Conservation (phyloP, 2,888 invertebrate genomes). For the Acleris cristana region DNA sequence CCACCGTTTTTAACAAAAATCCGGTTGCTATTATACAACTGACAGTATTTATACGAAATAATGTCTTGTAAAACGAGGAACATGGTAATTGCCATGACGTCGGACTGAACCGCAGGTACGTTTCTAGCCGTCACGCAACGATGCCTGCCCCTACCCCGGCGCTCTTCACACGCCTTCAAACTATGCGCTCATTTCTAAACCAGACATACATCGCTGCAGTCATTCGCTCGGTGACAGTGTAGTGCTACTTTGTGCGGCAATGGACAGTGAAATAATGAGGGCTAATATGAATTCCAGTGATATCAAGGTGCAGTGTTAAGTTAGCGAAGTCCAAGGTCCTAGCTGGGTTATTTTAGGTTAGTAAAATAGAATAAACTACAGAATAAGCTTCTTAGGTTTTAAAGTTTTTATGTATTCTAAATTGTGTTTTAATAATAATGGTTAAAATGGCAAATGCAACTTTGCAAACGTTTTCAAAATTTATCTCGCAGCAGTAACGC, state of each 20-base stretch:
- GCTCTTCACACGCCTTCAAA: slow-evolving; percentile 56
- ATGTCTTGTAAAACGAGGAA: slow-evolving; percentile 45
- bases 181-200: slow-evolving; percentile 49
- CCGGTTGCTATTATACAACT: slow-evolving; percentile 31
- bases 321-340: slow-evolving; percentile 73
- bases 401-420: too few relatives aligned
- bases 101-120: slow-evolving; percentile 38
- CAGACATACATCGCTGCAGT: slow-evolving; percentile 47
- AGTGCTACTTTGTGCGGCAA: slow-evolving; percentile 59
- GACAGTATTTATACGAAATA: slow-evolving; percentile 37
- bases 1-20: slow-evolving; percentile 25
- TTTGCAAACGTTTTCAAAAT: too few relatives aligned
- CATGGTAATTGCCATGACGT: slow-evolving; percentile 72
- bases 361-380: slow-evolving; percentile 32
- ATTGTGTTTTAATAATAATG: too few relatives aligned
- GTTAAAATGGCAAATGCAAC: neutral
- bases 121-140: slow-evolving; percentile 70
- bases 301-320: slow-evolving; percentile 50
- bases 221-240: slow-evolving; percentile 49
- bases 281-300: slow-evolving; percentile 17
- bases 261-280: slow-evolving; percentile 54
- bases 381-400: slow-evolving; percentile 13
- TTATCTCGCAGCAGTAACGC: neutral
- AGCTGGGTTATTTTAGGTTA: slow-evolving; percentile 34
- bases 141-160: slow-evolving; percentile 68